These are phyloP conservation scores for Automeris io DNA, from an alignment of 2,888 invertebrate genomes.

Conservation along the genomic window DNA sequence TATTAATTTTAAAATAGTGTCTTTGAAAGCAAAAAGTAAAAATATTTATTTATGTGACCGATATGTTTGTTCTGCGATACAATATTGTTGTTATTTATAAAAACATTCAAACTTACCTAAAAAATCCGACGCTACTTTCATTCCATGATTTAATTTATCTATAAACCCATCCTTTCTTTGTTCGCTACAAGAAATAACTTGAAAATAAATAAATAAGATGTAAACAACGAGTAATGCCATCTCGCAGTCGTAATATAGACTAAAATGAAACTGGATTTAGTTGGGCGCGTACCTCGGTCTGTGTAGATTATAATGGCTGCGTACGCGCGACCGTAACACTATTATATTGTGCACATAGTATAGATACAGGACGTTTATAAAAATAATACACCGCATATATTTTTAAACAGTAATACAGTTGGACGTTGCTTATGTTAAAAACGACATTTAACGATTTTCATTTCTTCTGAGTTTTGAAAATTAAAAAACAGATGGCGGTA, in stretches of 20 bases:
- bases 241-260: slow-evolving; percentile 39
- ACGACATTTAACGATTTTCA: neutral
- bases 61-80: too few species aligned
- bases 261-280: slow-evolving; percentile 28
- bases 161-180: slow-evolving; percentile 47
- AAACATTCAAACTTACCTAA: slow-evolving; percentile 47
- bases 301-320: slow-evolving; percentile 48
- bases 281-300: slow-evolving; percentile 36
- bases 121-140: slow-evolving; percentile 63
- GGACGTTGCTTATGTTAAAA: too few species aligned
- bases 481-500: slow-evolving; percentile 5
- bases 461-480: neutral
- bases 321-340: slow-evolving; percentile 45
- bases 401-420: too few species aligned
- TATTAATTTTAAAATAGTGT: too few species aligned
- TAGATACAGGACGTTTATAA: neutral
- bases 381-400: neutral
- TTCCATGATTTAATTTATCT: slow-evolving; percentile 52
- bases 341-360: slow-evolving; percentile 25
- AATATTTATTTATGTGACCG: too few species aligned
- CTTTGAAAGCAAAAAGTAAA: too few species aligned
- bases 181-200: slow-evolving; percentile 33
- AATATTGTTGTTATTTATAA: too few species aligned
- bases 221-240: slow-evolving; percentile 53
- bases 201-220: slow-evolving; percentile 30